Percentiles rank a stretch among this genome's conserved stretches.
Conservation (phyloP, 2,113 vertebrate genomes). For the Bubalus kerabau region DNA sequence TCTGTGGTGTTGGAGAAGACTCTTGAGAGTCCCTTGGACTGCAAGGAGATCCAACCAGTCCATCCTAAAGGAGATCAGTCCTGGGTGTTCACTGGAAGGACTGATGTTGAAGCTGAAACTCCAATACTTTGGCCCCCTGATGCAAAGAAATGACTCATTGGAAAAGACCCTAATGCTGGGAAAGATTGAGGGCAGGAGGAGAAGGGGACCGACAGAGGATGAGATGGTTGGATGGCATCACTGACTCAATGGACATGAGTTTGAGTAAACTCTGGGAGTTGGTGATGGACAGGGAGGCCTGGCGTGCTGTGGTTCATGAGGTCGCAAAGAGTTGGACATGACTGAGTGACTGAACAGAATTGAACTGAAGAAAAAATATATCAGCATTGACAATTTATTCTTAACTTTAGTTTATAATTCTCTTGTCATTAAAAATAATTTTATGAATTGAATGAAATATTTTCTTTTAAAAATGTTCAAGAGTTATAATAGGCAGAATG, state of each 20-base stretch:
- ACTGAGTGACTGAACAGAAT: background rate
- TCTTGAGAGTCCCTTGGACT: background rate
- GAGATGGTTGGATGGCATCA: background rate
- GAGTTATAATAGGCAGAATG: background rate
- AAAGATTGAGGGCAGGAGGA: background rate
- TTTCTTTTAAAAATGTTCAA: background rate
- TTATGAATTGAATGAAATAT: background rate
- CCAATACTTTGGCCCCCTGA: background rate
- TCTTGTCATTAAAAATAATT: background rate
- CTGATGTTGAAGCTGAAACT: background rate
- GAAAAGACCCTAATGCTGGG: background rate
- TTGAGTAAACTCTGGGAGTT: background rate
- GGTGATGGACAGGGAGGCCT: background rate
- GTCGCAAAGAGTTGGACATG: rapidly evolving
- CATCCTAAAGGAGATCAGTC: background rate
- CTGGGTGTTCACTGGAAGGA: background rate
- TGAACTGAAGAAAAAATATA: background rate
- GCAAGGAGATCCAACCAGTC: background rate
- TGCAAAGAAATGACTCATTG: background rate
- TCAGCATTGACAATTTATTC: background rate
- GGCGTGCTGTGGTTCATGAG: rapidly evolving
- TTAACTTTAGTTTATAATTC: background rate
- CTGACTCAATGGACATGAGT: background rate
- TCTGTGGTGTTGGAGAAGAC: background rate
- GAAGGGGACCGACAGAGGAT: rapidly evolving